These are phyloP conservation scores for Microctonus brassicae DNA, from an alignment of 2,888 invertebrate species.

Conservation along the genomic window DNA sequence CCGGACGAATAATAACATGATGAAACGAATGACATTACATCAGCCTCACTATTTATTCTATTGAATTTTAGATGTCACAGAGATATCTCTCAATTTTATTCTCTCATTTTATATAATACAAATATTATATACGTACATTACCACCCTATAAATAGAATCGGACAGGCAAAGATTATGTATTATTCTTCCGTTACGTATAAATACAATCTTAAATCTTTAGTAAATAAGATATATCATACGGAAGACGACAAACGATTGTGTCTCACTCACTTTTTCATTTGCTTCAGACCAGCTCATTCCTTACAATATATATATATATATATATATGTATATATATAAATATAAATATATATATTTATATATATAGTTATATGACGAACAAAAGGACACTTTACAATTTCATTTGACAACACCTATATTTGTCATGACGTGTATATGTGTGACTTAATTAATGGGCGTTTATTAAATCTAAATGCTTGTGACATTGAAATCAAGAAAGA, in stretches of 20 bases:
- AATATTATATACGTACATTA: background rate
- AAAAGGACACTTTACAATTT: constrained; percentile 4
- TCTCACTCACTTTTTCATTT: background rate
- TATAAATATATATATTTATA: background rate
- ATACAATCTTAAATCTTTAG: background rate
- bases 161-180: background rate
- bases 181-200: background rate
- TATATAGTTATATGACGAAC: background rate
- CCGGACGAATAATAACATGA: constrained; percentile 51
- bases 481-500: background rate
- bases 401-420: constrained; percentile 4
- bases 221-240: background rate
- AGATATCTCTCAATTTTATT: background rate
- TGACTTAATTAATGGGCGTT: constrained; percentile 10
- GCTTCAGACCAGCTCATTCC: background rate
- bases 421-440: background rate
- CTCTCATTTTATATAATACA: background rate
- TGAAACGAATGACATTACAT: background rate
- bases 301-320: background rate
- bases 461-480: constrained; percentile 5
- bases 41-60: background rate
- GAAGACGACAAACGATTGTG: background rate
- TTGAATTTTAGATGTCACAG: background rate
- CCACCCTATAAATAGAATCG: background rate
- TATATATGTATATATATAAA: too few species aligned